Conservation (phyloP, 1,140 invertebrate genomes). For the Helicoverpa armigera region DNA sequence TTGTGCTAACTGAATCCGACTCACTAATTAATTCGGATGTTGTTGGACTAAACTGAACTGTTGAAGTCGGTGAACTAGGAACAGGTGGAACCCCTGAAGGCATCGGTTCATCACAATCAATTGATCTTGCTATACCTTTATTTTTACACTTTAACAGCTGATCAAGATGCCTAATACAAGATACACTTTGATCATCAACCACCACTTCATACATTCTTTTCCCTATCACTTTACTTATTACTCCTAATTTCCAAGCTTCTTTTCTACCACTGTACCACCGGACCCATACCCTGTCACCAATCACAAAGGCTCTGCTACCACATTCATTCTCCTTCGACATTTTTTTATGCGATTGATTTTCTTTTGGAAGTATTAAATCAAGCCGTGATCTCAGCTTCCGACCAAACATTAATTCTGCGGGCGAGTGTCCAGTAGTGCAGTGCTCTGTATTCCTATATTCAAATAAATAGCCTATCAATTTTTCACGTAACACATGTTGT, state of each 20-base stretch:
- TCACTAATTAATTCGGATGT: background rate
- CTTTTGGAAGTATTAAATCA: conserved; percentile 34
- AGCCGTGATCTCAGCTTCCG: conserved; percentile 43
- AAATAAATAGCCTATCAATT: conserved; percentile 58
- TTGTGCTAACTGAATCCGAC: background rate
- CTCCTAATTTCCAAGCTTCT: conserved; percentile 50
- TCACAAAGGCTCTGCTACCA: conserved; percentile 37
- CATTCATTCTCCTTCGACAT: background rate
- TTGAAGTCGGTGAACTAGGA: background rate
- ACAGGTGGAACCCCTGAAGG: background rate
- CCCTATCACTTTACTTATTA: conserved; percentile 39
- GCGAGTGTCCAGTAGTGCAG: conserved; percentile 52
- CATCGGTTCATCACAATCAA: background rate
- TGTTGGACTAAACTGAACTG: background rate
- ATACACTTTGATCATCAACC: background rate
- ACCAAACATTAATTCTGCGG: conserved; percentile 57
- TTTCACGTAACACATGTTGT: background rate
- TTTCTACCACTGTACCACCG: conserved; percentile 51
- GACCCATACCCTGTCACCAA: conserved; percentile 50
- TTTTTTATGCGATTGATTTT: background rate
- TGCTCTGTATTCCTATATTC: conserved; percentile 59
- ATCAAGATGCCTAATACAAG: background rate
- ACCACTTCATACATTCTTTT: conserved; percentile 51
- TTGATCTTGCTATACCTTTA: background rate
- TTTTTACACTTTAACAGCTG: background rate